Percentiles rank a stretch among this genome's conserved stretches.
phyloP scores from a whole-genome alignment of 35 echinoderm and acorn worm species.

The Anneissia japonica region DNA sequence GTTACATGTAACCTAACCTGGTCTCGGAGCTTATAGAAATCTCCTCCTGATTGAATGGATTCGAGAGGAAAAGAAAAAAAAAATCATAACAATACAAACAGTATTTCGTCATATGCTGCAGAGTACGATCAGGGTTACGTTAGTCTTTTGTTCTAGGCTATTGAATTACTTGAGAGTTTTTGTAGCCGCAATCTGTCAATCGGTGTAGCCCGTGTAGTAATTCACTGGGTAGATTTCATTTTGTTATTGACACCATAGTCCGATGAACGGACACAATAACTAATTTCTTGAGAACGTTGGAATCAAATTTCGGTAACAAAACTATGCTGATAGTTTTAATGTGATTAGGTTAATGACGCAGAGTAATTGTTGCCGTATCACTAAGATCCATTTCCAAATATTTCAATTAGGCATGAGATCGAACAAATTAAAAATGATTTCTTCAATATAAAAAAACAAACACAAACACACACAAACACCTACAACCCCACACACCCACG shows the following conservation, averaged over 20 bases:
- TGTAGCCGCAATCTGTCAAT: not conserved
- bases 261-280: not conserved
- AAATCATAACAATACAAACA: not conserved
- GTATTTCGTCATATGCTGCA: not conserved
- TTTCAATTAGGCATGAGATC: not conserved
- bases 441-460: too few relatives aligned
- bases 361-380: not conserved
- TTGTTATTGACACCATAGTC: not conserved
- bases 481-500: too few relatives aligned
- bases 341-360: not conserved
- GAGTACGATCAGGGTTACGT: not conserved
- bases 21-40: not conserved
- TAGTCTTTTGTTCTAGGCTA: not conserved
- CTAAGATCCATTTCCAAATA: not conserved
- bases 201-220: not conserved
- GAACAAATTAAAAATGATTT: too few relatives aligned
- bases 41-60: not conserved
- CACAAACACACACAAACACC: too few relatives aligned
- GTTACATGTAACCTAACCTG: not conserved
- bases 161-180: not conserved
- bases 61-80: not conserved
- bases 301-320: not conserved
- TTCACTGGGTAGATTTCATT: not conserved
- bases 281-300: not conserved
- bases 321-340: not conserved